phyloP scores from a whole-genome alignment of 92 coral and sea anemone genomes.

The Epizoanthus ramosus region DNA sequence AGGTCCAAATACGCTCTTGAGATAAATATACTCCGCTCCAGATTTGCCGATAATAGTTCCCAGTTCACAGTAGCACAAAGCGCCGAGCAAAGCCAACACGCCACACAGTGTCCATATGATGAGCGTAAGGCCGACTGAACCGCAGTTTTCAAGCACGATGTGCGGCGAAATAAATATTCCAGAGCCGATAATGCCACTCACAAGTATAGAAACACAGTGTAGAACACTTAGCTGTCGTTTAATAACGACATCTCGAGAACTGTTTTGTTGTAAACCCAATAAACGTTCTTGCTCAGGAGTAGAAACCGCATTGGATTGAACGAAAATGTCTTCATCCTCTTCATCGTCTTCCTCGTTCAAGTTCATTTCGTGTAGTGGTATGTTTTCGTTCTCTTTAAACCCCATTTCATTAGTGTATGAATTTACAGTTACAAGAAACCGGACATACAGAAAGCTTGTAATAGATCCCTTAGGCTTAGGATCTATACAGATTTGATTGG shows the following conservation, averaged over 20 bases:
- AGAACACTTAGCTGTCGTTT: neutral
- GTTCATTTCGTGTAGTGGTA: neutral
- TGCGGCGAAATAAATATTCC: conserved; percentile 12
- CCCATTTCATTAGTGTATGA: neutral
- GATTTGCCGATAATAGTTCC: conserved; percentile 10
- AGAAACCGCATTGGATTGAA: neutral
- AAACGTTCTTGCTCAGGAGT: neutral
- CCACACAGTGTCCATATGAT: neutral
- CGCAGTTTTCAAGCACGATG: conserved; percentile 6
- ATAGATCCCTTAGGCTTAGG: neutral
- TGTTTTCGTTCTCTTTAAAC: neutral
- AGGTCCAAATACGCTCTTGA: conserved; percentile 8
- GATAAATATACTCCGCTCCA: conserved; percentile 10
- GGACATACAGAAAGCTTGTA: neutral
- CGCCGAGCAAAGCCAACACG: neutral
- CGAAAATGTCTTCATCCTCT: neutral
- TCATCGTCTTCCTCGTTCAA: neutral
- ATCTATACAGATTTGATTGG: too few species aligned
- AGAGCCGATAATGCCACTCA: conserved; percentile 6
- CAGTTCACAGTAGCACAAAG: conserved; percentile 19
- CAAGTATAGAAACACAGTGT: conserved; percentile 10
- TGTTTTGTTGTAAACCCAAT: neutral
- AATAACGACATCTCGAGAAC: neutral
- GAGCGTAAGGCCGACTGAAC: conserved; percentile 4
- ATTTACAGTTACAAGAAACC: neutral